Evolutionary conservation across 2,113 vertebrate genomes (phyloP), one percentile per base, ranked within the genome.

Genomic region (Pygoscelis antarcticus): DNA sequence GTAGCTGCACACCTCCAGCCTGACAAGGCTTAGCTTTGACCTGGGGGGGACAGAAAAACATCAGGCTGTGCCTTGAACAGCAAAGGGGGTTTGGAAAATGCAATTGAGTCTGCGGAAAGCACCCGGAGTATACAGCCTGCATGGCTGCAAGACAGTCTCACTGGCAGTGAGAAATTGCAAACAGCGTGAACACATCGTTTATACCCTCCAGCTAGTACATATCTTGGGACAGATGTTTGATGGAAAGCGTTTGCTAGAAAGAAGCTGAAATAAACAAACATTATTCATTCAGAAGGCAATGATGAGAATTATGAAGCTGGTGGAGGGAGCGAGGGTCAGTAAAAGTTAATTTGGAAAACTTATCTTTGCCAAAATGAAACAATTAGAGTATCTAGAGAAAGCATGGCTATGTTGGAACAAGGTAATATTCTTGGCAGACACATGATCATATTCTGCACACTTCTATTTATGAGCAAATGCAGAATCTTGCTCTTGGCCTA

Each of bases 381-480:
- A 92, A 95, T 97, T 96, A 72, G 83, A 70, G 26, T 97, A 95
- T 83, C 65, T 95, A 87, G 76, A 97, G 94, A 92, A 96, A 96
- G 68, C 61, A 61, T 16, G 60, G 51, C 38, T 82, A 6, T 85
- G n/a, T 52, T 95, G 82, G 94, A 97, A 87, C 58, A 90, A 66
- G 90, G 77, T 96, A 94, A 84, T 88, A 16, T 78, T 97, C 81
- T 91, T 96, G 96, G 94, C 86, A 97, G 75, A 44, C 74, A 74
- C 66, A 52, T 17, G 40, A 80, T 96, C 65, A 14, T 92, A 89
- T 76, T 81, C 71, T 95, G 66, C 9, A 7, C 13, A 25, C 54
- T 92, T 95, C 79, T 90, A 11, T 89, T 95, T 97, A 62, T 93
- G 75, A 90, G n/a, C 61, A 95, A 83, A 89, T 76, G 78, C 47